Conservation (phyloP, 1,140 invertebrate genomes). For the Rhyzopertha dominica region DNA sequence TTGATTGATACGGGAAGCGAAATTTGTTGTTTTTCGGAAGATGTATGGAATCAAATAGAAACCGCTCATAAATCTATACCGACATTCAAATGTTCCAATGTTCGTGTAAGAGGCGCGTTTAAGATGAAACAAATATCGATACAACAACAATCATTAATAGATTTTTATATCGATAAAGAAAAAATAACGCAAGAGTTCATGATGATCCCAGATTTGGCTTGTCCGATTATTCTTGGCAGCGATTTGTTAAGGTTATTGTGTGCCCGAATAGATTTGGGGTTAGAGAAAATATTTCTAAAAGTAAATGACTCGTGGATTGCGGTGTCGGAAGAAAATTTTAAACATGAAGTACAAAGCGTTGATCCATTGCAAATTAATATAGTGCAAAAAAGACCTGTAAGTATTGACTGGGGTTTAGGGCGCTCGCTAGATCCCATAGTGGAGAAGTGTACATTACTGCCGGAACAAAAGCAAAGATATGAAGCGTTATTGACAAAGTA, state of each 20-base stretch:
- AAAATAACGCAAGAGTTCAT: neutral
- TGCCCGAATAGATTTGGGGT: constrained; percentile 1
- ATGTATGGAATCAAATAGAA: constrained; percentile 3
- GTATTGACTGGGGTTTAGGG: too few relatives aligned
- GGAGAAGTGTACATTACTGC: too few relatives aligned
- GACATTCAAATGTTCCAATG: neutral
- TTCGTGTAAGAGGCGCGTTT: neutral
- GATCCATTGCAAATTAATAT: too few relatives aligned
- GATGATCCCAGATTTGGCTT: neutral
- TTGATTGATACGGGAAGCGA: constrained; percentile 1
- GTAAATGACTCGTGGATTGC: neutral
- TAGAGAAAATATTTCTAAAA: neutral
- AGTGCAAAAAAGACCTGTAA: too few relatives aligned
- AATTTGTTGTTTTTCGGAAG: constrained; percentile 1
- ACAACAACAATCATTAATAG: neutral
- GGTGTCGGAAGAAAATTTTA: neutral
- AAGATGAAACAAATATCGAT: constrained; percentile 3
- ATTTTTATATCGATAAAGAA: neutral
- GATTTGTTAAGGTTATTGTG: neutral
- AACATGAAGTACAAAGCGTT: too few relatives aligned
- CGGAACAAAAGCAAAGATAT: neutral
- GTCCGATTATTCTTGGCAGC: neutral
- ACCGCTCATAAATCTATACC: neutral
- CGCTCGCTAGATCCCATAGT: too few relatives aligned
- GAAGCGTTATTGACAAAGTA: neutral